These are phyloP conservation scores for Lobophora halterata DNA, from an alignment of 2,888 invertebrate genomes.

Conservation along the genomic window DNA sequence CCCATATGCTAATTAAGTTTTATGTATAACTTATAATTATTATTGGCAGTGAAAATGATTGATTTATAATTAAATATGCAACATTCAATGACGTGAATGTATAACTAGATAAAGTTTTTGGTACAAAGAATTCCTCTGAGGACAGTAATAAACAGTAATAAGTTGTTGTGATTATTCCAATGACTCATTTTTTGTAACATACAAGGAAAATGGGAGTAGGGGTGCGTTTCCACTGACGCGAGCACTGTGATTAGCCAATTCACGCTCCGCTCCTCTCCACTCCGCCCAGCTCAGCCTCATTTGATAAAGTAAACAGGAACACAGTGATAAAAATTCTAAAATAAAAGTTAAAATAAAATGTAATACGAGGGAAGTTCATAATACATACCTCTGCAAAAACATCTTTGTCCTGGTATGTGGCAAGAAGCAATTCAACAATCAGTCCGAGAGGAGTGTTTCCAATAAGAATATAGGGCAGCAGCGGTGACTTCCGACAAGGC, in stretches of 20 bases:
- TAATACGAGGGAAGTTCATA: slow-evolving; percentile 19
- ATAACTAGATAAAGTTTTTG: no score
- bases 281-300: no score
- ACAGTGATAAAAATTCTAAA: not conserved
- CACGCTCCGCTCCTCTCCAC: no score
- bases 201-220: not conserved
- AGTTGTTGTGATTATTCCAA: slow-evolving; percentile 6
- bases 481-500: slow-evolving; percentile 79
- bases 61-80: no score
- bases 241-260: no score
- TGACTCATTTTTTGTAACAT: slow-evolving; percentile 10
- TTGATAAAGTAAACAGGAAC: not conserved
- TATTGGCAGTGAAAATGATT: no score
- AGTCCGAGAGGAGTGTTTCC: slow-evolving; percentile 88
- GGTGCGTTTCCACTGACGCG: no score
- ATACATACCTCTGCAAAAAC: slow-evolving; percentile 75
- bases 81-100: no score
- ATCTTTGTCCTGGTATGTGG: slow-evolving; percentile 82
- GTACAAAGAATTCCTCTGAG: no score
- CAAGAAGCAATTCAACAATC: slow-evolving; percentile 83
- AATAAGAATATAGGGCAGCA: slow-evolving; percentile 85
- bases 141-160: no score
- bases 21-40: no score
- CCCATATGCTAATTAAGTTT: no score
- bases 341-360: slow-evolving; percentile 3